A percentile compares a stretch with the other conserved stretches of the same genome.
phyloP scores from a whole-genome alignment of 2,113 vertebrate genomes.

The Jaculus jaculus region DNA sequence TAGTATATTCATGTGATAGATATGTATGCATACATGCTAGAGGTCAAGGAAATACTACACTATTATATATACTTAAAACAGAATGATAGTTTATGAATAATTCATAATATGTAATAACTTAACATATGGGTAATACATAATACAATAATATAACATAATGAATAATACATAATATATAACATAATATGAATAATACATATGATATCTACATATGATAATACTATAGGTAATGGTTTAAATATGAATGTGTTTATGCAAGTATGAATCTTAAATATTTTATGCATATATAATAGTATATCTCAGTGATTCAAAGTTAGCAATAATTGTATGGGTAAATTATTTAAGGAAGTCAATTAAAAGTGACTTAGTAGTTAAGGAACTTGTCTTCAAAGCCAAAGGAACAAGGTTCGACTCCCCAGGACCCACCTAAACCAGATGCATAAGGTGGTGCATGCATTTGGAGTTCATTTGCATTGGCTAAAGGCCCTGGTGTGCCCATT shows the following conservation, averaged over 20 bases:
- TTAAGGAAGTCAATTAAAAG: constrained; percentile 25
- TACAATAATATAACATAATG: neutral
- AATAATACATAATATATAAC: neutral
- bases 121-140: too few relatives aligned
- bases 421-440: too few relatives aligned
- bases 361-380: too few relatives aligned
- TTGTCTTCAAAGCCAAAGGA: too few relatives aligned
- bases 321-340: neutral
- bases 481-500: too few relatives aligned
- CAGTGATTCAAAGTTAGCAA: neutral
- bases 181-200: too few relatives aligned
- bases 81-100: neutral
- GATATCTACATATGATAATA: neutral
- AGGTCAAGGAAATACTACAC: neutral
- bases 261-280: neutral
- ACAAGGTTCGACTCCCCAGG: too few relatives aligned
- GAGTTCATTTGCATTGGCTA: too few relatives aligned
- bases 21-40: neutral
- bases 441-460: too few relatives aligned
- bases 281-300: neutral
- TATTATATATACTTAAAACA: neutral
- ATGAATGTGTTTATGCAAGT: neutral
- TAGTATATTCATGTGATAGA: constrained; percentile 5
- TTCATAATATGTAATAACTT: neutral
- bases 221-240: neutral